Evolutionary conservation across 2,113 vertebrate species (phyloP), one percentile per base, ranked within the genome.

Genomic region (Athene noctua): DNA sequence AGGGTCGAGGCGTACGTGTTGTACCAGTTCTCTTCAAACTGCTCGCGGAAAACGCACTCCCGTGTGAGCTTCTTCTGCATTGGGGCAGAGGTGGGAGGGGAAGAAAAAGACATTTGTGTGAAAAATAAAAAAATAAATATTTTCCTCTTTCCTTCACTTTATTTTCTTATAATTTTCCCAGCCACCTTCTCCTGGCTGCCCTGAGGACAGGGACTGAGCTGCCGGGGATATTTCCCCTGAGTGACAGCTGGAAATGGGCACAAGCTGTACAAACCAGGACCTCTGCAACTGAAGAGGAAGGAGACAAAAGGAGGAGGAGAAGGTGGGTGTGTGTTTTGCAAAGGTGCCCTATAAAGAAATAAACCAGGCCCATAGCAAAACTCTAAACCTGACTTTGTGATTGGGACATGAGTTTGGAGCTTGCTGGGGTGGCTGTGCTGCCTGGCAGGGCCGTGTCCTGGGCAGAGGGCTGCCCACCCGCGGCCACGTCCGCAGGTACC

Each of bases 21-120:
- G 98, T 99, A 99, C 99, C 99, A 99, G 98, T 99, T 99, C 98
- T 99, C 99, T 98, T 99, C 99, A 96, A 99, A 99, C 97, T 99
- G 99, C 98, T 99, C 99, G 75, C 99, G 98, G 98, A 99, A 99
- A 73, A 99, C 99, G 15, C 99, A 99, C 97, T 99, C 99, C 58
- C 98, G 98, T 3, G 98, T 99, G 94, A 99, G 99, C 98, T 99
- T 99, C 98, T 99, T 99, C 99, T 99, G 98, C 91, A 52, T 8
- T 26, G 80, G 46, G 75, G 26, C 16, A 18, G 47, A 13, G 32
- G 34, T 3, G 3, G 20, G 25, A 62, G 83, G 94, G 90, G 38
- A 90, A 90, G 95, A 88, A 47, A 96, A 40, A 96, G 87, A 88
- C 18, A 18, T 22, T 19, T 8, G 25, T 30, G 75, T 97, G 66